Percentiles rank a stretch among this genome's conserved stretches.
These are phyloP conservation scores for Pipra filicauda DNA, from an alignment of 2,113 vertebrate species.

Conservation along the genomic window DNA sequence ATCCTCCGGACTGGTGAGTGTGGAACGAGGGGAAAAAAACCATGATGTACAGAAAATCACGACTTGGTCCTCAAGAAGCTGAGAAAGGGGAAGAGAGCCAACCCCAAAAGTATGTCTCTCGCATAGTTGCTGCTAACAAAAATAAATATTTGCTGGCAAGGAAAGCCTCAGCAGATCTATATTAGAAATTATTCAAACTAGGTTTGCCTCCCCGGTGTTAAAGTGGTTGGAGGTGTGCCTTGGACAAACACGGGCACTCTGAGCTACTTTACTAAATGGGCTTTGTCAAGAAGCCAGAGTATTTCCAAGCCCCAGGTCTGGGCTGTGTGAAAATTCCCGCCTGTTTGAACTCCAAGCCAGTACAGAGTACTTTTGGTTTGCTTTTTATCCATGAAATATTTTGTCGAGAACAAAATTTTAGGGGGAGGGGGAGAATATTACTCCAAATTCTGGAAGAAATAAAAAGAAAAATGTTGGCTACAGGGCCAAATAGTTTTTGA, in stretches of 20 bases:
- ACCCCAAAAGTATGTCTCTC: not conserved
- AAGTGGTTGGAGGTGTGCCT: not conserved
- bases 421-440: not conserved
- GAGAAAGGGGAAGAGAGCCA: not conserved
- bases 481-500: not conserved
- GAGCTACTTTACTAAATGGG: not conserved
- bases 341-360: slow-evolving; percentile 23
- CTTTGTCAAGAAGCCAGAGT: slow-evolving; percentile 16
- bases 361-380: slow-evolving; percentile 41
- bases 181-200: not conserved
- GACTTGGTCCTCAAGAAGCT: not conserved
- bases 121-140: not conserved
- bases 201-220: not conserved
- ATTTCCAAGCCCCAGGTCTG: slow-evolving; percentile 36
- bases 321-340: slow-evolving; percentile 17
- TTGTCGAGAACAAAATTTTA: slow-evolving; percentile 33
- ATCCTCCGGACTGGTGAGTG: not conserved
- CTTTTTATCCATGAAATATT: slow-evolving; percentile 42
- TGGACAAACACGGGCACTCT: not conserved
- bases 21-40: not conserved
- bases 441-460: slow-evolving; percentile 59
- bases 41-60: not conserved
- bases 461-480: slow-evolving; percentile 45
- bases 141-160: not conserved
- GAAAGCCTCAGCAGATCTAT: not conserved